Evolutionary conservation across 1,140 invertebrate genomes (phyloP).

Genomic region (Sinella curviseta): DNA sequence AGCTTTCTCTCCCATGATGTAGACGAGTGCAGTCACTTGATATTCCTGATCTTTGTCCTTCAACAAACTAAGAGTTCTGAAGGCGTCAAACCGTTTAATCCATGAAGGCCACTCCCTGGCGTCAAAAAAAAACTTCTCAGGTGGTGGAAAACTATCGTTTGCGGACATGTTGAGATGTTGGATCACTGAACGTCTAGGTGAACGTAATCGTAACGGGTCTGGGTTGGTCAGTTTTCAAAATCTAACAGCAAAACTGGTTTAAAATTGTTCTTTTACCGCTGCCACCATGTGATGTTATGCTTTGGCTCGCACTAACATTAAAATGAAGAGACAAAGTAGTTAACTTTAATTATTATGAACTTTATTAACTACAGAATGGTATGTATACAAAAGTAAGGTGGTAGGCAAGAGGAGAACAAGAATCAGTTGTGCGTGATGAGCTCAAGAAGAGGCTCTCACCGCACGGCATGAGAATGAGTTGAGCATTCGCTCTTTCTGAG

Average conservation of each 20-base stretch:
- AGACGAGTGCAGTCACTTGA: background rate
- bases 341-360: too few species aligned
- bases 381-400: too few species aligned
- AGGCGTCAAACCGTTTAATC: slow-evolving; percentile 47
- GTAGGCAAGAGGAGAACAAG: too few species aligned
- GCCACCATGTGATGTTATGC: background rate
- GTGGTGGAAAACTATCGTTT: background rate
- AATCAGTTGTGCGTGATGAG: too few species aligned
- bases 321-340: too few species aligned
- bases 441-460: too few species aligned
- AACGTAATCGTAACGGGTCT: background rate
- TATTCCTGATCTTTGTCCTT: background rate
- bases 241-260: background rate
- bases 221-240: background rate
- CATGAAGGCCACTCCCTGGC: slow-evolving; percentile 45
- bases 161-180: too few species aligned
- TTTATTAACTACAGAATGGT: too few species aligned
- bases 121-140: slow-evolving; percentile 32
- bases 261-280: background rate
- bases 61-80: background rate
- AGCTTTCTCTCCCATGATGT: background rate
- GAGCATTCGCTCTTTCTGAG: too few species aligned
- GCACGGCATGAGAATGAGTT: too few species aligned
- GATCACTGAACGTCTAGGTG: background rate
- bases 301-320: too few species aligned